These are phyloP conservation scores for Cepaea hortensis DNA, from an alignment of 2,888 invertebrate genomes.

Conservation along the genomic window DNA sequence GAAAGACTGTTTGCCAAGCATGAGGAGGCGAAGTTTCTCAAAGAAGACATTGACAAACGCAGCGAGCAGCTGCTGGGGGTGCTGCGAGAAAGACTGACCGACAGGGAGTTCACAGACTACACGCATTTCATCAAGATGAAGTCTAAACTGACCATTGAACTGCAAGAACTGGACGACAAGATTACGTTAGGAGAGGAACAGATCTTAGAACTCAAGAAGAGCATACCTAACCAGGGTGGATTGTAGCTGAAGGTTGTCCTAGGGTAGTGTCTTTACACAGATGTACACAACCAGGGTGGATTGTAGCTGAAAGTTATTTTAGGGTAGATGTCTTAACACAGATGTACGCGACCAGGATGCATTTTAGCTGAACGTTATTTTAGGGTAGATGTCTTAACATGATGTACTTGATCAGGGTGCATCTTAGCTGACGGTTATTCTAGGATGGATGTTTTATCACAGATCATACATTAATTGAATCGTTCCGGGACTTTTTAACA, in stretches of 20 bases:
- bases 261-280: background rate
- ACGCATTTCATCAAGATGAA: conserved; percentile 91
- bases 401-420: too few species aligned
- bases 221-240: conserved; percentile 69
- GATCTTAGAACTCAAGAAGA: conserved; percentile 84
- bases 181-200: conserved; percentile 89
- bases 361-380: too few species aligned
- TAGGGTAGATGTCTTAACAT: background rate
- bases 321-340: background rate
- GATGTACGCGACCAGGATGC: too few species aligned
- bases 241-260: background rate
- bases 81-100: conserved; percentile 83
- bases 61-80: conserved; percentile 83
- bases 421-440: too few species aligned
- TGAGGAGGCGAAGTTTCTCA: conserved; percentile 88
- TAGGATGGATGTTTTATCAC: too few species aligned
- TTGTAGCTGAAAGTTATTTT: too few species aligned
- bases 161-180: conserved; percentile 88
- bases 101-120: conserved; percentile 85
- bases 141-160: conserved; percentile 88
- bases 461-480: too few species aligned
- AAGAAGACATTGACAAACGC: conserved; percentile 87
- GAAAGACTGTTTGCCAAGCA: conserved; percentile 86
- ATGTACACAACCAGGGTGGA: too few species aligned
- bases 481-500: too few species aligned